These are phyloP conservation scores for Micropoecilia bifurca DNA, from an alignment of 2,797 vertebrate genomes.

Conservation along the genomic window DNA sequence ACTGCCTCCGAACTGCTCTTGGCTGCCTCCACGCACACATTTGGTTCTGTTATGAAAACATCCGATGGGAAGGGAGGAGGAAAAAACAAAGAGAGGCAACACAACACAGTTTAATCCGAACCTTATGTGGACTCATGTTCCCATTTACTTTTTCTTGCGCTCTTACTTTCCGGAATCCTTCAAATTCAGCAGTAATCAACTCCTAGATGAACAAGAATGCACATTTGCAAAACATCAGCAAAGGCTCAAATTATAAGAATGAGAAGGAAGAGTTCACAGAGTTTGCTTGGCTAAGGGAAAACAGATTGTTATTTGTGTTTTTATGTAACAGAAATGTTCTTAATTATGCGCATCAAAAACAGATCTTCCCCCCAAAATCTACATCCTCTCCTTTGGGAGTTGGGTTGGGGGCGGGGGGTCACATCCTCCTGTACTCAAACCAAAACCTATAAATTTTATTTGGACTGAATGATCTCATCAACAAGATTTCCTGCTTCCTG, in stretches of 20 bases:
- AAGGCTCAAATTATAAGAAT: constrained; percentile 41
- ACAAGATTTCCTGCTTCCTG: not conserved
- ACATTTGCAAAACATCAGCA: constrained; percentile 75
- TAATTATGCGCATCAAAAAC: constrained; percentile 66
- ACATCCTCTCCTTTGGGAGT: constrained; percentile 33
- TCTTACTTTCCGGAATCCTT: constrained; percentile 64
- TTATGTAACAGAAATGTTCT: constrained; percentile 48
- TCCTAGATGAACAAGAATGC: constrained; percentile 69
- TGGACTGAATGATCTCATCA: not conserved
- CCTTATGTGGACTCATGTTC: constrained; percentile 76
- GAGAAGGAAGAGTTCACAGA: constrained; percentile 35
- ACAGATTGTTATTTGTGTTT: constrained; percentile 45
- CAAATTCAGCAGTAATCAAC: constrained; percentile 64
- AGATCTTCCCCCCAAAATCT: constrained; percentile 51
- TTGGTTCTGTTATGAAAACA: constrained; percentile 85
- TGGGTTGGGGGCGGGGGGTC: constrained; percentile 26
- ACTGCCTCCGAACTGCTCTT: constrained; percentile 70
- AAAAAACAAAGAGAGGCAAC: constrained; percentile 54
- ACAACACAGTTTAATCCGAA: constrained; percentile 80
- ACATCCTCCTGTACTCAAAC: constrained; percentile 30
- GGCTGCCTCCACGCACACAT: constrained; percentile 75
- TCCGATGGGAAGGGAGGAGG: constrained; percentile 75
- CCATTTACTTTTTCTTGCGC: constrained; percentile 36
- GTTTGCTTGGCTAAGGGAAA: constrained; percentile 11
- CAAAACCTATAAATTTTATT: not conserved